Base-by-base conservation (phyloP, 1,140 invertebrate genomes). In the Bombus waltoni region DNA sequence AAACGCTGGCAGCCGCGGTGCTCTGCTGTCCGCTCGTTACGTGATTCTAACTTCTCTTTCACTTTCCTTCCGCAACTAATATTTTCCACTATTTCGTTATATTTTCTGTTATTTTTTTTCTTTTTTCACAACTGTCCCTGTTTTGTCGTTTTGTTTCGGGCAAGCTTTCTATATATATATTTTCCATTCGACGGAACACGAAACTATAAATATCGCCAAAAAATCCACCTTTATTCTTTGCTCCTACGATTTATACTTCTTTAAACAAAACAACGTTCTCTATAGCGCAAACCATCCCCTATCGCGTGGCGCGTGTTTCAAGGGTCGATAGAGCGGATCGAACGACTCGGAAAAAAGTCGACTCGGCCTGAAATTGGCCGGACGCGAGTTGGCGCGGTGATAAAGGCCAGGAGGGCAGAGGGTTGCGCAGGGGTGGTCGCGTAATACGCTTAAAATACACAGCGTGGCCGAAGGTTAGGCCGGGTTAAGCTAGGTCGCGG, bases 371-470 rank as follows among this genome's bases (percentile, higher is more conserved):
- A 70, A 80, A 80, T 80, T 80, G 78, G 28, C 44, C 32, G 62
- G 32, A 79, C 65, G 42, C 42, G 65, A 68, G 62, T n/a, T 13
- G 25, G 38, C 9, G 59, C 40, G 8, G 66, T 32, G n/a, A 70
- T 80, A 70, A 53, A 80, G 65, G 65, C 77, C 62, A 47, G 42
- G 57, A 40, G 40, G 28, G 18, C 42, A 38, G 59, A 10, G 77
- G 25, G 62, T 47, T 9, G 65, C 25, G 15, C n/a, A 9, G 77
- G 65, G 44, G 35, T 32, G 65, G 65, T 1, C 32, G 57, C 78
- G 65, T 80, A 70, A 88, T 78, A 81, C 35, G 79, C 68, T 83
- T 71, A 89, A 89, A 88, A 88, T 88, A 82, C 74, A 81, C 72
- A 83, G 59, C 68, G 40, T 68, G 79, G 66, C 53, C 75, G 77